A percentile compares a stretch with the other conserved stretches of the same genome.
These are phyloP conservation scores for Parus major DNA, from an alignment of 2,113 vertebrate species.

Conservation along the genomic window DNA sequence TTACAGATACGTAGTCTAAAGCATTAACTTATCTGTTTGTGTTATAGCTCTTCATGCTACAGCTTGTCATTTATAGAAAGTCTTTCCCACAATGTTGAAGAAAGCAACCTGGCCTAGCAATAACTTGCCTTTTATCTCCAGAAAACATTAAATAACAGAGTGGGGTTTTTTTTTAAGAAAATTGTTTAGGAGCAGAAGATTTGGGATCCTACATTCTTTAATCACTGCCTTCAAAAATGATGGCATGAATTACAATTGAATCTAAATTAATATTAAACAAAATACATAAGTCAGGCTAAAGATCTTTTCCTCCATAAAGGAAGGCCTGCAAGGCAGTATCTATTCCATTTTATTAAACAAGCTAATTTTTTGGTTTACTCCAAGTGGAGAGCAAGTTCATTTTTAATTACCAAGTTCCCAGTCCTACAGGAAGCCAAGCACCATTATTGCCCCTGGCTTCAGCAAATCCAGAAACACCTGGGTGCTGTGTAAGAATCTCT, in stretches of 20 bases:
- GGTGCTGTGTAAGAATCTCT: neutral
- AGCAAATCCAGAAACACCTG: neutral
- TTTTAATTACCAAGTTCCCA: neutral
- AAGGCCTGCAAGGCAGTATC: neutral
- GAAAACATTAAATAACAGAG: neutral
- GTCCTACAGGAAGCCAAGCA: neutral
- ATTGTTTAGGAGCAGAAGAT: neutral
- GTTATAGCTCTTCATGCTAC: neutral
- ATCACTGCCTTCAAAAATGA: neutral
- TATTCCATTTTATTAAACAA: neutral
- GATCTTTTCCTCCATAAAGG: neutral
- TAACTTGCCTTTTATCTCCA: neutral
- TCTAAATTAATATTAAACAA: neutral
- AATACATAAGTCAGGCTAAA: neutral
- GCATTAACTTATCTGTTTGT: neutral
- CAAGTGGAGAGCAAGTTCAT: neutral
- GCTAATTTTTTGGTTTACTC: neutral
- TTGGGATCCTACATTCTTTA: neutral
- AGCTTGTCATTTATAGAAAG: neutral
- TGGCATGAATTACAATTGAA: neutral
- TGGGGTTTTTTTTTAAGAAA: fast-evolving
- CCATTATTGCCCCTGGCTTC: neutral
- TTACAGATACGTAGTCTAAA: neutral
- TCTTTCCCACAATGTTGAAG: neutral
- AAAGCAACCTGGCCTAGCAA: neutral